Base-by-base conservation (phyloP, 2,797 vertebrate genomes). In the Cirrhinus molitorella region DNA sequence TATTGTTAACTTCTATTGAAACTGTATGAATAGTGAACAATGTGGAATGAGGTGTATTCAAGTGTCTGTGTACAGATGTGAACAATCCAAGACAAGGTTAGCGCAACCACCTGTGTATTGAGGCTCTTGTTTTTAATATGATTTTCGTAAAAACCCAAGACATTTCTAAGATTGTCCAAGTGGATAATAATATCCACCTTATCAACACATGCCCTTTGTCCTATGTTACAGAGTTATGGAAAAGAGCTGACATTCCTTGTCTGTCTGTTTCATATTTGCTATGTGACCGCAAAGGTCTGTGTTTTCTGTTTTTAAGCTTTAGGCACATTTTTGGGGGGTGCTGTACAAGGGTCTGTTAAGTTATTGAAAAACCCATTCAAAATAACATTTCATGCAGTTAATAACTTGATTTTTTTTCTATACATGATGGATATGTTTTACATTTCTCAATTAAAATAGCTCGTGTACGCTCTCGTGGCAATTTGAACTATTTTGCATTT, bases 51-150 rank as follows among this genome's bases (percentile, higher is more conserved):
- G 83, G 57, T 63, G 21, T 74, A 31, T 70, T 43, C 28, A 78
- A 45, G 49, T 11, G 17, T 37, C 43, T 85, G 73, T 66, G 81
- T 70, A 81, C 82, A 79, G 81, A 81, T 81, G 78, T 85, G 86
- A 81, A 76, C 21, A 83, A 83, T 76, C 37, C 23, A 76, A 55
- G 49, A 53, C 72, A 76, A 59, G 72, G 63, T 43, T 49, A 82
- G 28, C 67, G 51, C 40, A 82, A 74, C 40, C 25, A 57, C 5
- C 53, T 61, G 53, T 72, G 40, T 21, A 17, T n/a, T 1, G 1
- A 82, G 57, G 55, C 6, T 77, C 57, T 47, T 63, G 13, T 47
- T 47, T 34, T 68, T 57, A 37, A 80, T 14, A 28, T 12, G 12
- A 66, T 19, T 65, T 81, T 72, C 34, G 59, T 59, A 28, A 76